phyloP scores from a whole-genome alignment of 1,140 invertebrate species.

The Heliconius hermathena region DNA sequence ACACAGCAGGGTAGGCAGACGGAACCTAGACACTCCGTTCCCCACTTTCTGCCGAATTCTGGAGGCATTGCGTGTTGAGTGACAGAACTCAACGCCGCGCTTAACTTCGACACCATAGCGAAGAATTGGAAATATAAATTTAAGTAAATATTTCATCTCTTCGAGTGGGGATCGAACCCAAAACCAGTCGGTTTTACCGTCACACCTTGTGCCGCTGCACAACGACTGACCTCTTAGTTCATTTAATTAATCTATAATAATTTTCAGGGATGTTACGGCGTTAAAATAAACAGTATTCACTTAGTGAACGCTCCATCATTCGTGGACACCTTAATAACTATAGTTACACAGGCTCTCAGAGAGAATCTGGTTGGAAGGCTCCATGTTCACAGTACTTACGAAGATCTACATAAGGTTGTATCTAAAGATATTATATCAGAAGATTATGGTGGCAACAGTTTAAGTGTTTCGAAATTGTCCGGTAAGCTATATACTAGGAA shows the following conservation, averaged over 20 bases:
- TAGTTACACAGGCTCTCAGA: conserved; percentile 77
- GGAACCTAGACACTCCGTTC: too few relatives aligned
- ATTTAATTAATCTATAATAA: not conserved
- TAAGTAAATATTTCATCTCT: too few relatives aligned
- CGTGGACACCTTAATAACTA: conserved; percentile 50
- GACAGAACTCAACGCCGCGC: too few relatives aligned
- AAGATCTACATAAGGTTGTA: conserved; percentile 80
- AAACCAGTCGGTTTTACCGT: too few relatives aligned
- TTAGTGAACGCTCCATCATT: conserved; percentile 42
- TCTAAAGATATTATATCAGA: conserved; percentile 78
- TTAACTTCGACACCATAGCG: too few relatives aligned
- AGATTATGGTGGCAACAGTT: conserved; percentile 79
- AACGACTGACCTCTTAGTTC: too few relatives aligned
- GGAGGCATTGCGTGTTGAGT: too few relatives aligned
- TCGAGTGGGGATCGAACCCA: too few relatives aligned
- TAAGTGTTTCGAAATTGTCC: conserved; percentile 57
- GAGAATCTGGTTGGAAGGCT: conserved; percentile 77
- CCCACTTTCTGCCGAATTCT: too few relatives aligned
- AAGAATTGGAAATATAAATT: too few relatives aligned
- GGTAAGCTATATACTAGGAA: conserved; percentile 37
- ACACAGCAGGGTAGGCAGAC: too few relatives aligned
- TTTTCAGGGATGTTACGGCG: conserved; percentile 47
- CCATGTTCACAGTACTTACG: conserved; percentile 70
- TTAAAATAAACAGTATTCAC: conserved; percentile 46
- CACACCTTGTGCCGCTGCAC: too few relatives aligned